Evolutionary conservation across 2,113 vertebrate species (phyloP).

Genomic region (Trematocara variabile): DNA sequence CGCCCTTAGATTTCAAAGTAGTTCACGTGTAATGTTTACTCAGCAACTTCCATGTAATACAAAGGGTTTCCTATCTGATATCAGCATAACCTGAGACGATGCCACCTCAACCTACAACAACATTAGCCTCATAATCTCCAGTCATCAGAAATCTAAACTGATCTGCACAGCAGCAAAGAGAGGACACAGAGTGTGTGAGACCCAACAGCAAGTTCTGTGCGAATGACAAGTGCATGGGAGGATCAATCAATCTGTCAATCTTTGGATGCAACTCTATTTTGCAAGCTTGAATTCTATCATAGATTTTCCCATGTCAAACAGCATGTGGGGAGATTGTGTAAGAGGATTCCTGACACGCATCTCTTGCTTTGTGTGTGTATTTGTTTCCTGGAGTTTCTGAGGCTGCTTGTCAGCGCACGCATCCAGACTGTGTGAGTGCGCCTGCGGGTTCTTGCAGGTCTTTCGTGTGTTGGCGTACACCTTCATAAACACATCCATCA

Average conservation of each 20-base stretch:
- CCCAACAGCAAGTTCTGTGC: background rate
- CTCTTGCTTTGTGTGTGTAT: conserved; percentile 4
- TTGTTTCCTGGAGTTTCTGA: conserved; percentile 1
- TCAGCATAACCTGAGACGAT: background rate
- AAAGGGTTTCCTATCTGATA: background rate
- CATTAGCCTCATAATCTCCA: background rate
- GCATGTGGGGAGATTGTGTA: conserved; percentile 7
- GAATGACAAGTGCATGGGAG: background rate
- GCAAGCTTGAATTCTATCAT: background rate
- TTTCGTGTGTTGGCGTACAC: background rate
- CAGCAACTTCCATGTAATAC: background rate
- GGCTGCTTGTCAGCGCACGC: background rate
- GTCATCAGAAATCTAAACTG: background rate
- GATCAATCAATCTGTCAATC: conserved; percentile 2
- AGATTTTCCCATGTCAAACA: conserved; percentile 26
- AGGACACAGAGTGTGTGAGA: background rate
- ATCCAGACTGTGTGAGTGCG: background rate
- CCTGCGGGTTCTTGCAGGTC: background rate
- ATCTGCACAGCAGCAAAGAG: background rate
- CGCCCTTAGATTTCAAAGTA: background rate
- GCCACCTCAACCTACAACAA: background rate
- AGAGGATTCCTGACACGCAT: conserved; percentile 46
- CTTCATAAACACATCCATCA: background rate
- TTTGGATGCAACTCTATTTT: background rate
- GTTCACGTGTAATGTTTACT: background rate